Evolutionary conservation across 2,888 invertebrate genomes (phyloP).

Genomic region (Drosophila mayaguana): DNA sequence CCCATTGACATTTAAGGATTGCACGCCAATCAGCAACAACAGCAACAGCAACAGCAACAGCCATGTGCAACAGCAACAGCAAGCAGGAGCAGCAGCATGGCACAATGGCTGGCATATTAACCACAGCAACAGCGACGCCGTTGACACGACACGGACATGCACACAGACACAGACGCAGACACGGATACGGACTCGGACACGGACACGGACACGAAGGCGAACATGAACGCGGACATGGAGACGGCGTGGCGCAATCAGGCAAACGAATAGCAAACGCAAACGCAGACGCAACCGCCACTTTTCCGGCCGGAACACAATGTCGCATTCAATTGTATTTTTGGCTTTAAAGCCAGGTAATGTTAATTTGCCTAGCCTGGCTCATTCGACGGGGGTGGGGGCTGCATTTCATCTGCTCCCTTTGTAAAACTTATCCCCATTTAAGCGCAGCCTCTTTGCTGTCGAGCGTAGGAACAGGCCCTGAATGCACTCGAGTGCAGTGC

Average conservation of each 20-base stretch:
- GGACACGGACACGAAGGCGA: constrained; percentile 10
- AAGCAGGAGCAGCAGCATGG: constrained; percentile 14
- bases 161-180: constrained; percentile 19
- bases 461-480: not conserved
- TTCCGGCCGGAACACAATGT: constrained; percentile 41
- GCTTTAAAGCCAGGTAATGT: constrained; percentile 52
- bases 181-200: not conserved
- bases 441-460: constrained; percentile 33
- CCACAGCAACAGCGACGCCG: constrained; percentile 66
- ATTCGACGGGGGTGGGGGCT: too few species aligned
- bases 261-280: constrained; percentile 44
- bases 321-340: constrained; percentile 49
- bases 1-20: constrained; percentile 89
- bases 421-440: not conserved
- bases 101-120: constrained; percentile 69
- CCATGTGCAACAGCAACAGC: constrained; percentile 3
- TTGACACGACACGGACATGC: constrained; percentile 58
- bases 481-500: not conserved
- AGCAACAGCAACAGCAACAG: constrained; percentile 31
- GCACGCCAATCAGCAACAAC: constrained; percentile 68
- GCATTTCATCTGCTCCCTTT: not conserved
- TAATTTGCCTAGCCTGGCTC: not conserved
- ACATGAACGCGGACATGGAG: constrained; percentile 32
- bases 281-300: constrained; percentile 49
- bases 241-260: constrained; percentile 63